These are phyloP conservation scores for Exephanes ischioxanthus DNA, from an alignment of 2,888 invertebrate species.

Conservation along the genomic window DNA sequence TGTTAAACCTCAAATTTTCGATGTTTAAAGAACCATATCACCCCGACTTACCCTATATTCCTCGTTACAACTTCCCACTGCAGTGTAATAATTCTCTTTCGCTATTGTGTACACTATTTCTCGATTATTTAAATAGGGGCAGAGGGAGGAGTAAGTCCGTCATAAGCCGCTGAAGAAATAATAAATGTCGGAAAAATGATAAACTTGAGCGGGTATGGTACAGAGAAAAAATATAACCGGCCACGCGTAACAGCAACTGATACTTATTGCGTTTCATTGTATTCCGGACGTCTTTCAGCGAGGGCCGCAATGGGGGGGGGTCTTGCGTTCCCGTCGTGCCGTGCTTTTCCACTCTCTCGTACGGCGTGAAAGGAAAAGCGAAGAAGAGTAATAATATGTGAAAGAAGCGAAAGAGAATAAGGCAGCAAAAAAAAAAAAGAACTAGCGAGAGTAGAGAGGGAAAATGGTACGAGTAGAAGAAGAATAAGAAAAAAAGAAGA, in stretches of 20 bases:
- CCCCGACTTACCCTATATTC: background rate
- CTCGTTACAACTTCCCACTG: background rate
- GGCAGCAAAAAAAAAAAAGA: slow-evolving; percentile 18
- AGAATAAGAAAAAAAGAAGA: background rate
- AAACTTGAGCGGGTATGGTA: background rate
- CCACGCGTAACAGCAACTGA: slow-evolving; percentile 22
- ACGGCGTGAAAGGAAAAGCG: slow-evolving; percentile 38
- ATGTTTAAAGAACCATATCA: too few relatives aligned
- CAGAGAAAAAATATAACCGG: slow-evolving; percentile 4
- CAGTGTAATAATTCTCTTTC: slow-evolving; percentile 20
- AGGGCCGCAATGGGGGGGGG: too few relatives aligned
- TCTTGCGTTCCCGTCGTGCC: background rate
- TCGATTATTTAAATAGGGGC: background rate
- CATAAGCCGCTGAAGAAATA: slow-evolving; percentile 19
- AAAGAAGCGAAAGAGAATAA: slow-evolving; percentile 17
- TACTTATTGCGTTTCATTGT: slow-evolving; percentile 59
- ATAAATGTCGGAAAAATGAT: background rate
- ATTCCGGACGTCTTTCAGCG: background rate
- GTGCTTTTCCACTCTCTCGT: background rate
- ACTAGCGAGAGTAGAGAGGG: slow-evolving; percentile 16
- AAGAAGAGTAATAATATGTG: slow-evolving; percentile 20
- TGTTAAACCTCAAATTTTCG: too few relatives aligned
- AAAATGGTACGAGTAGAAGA: background rate
- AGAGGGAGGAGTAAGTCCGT: slow-evolving; percentile 10
- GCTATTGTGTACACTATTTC: slow-evolving; percentile 18